Evolutionary conservation across 2,797 vertebrate genomes (phyloP), one percentile per base, ranked within the genome.

Genomic region (Naso thynnoides): DNA sequence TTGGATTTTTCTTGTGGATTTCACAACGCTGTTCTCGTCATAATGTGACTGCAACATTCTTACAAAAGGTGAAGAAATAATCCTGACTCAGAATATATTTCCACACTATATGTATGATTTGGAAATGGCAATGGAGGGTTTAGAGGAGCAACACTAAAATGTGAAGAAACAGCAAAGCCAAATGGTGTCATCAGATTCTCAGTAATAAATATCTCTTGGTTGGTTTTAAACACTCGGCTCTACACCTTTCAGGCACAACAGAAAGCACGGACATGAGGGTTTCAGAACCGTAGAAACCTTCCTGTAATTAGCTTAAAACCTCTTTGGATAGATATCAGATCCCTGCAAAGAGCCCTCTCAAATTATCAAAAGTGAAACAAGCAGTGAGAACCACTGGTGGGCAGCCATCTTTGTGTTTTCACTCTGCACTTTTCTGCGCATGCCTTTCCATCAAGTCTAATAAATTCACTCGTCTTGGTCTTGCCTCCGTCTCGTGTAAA

Each of bases 151-250:
- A 23, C 13, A 11, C 0, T 24, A 23, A 77, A 70, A 57, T 49
- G 45, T 66, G 26, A 42, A 65, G 45, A 73, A 67, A 45, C 11
- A 23, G 0, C 9, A 15, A 19, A 54, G 24, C 54, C 62, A 76
- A 73, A 36, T 23, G 29, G 14, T 78, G 69, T 84, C 47, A 83
- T 81, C 78, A 68, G 59, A 71, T 65, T 57, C 54, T 61, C 27
- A 47, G 50, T 60, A 41, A 67, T 81, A 67, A 73, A 74, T 41
- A n/a, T 72, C 7, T 76, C 76, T 55, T 27, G 0, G 27, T 49
- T 66, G 47, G 49, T 69, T 65, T 69, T 67, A 56, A 76, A 74
- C 18, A 18, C 61, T 65, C 21, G 44, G 36, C 66, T 56, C 42
- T 19, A 3, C 48, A 56, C 42, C 58, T 63, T 68, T 48, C 24